Conservation (phyloP, 92 coral and sea anemone species). For the Actinostola sp. region DNA sequence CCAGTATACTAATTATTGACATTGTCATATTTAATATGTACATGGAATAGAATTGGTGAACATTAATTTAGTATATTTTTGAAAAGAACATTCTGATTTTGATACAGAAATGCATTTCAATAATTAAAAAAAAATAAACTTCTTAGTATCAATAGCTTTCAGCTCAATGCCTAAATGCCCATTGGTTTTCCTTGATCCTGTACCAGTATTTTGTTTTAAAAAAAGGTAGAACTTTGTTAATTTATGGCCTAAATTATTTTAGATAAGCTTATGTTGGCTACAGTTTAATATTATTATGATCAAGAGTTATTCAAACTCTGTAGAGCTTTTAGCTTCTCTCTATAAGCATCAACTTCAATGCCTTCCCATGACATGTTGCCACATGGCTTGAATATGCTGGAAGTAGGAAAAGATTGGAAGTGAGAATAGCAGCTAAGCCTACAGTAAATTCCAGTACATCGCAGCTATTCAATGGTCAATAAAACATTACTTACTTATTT, state of each 20-base stretch:
- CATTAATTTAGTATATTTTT: too few species aligned
- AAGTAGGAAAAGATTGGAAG: conserved; percentile 22
- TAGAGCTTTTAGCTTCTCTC: conserved; percentile 54
- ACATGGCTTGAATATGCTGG: conserved; percentile 81
- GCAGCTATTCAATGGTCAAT: neutral
- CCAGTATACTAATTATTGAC: too few species aligned
- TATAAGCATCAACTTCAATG: conserved; percentile 78
- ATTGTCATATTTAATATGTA: too few species aligned
- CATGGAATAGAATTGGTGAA: too few species aligned
- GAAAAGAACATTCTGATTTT: too few species aligned
- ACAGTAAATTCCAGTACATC: neutral
- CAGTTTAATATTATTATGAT: neutral
- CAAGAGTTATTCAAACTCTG: neutral
- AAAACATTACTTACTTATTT: conserved; percentile 71
- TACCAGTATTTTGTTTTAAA: too few species aligned
- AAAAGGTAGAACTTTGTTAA: neutral
- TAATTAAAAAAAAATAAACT: too few species aligned
- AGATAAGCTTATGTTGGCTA: too few species aligned
- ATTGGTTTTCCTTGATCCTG: too few species aligned
- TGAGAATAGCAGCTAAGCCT: neutral
- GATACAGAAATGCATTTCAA: too few species aligned
- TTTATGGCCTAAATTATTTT: neutral
- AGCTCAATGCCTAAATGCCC: too few species aligned
- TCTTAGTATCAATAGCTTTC: too few species aligned
- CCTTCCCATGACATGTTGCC: conserved; percentile 97